Evolutionary conservation across 2,888 invertebrate genomes (phyloP), one percentile per base, ranked within the genome.

Genomic region (Tetanocera ferruginea): DNA sequence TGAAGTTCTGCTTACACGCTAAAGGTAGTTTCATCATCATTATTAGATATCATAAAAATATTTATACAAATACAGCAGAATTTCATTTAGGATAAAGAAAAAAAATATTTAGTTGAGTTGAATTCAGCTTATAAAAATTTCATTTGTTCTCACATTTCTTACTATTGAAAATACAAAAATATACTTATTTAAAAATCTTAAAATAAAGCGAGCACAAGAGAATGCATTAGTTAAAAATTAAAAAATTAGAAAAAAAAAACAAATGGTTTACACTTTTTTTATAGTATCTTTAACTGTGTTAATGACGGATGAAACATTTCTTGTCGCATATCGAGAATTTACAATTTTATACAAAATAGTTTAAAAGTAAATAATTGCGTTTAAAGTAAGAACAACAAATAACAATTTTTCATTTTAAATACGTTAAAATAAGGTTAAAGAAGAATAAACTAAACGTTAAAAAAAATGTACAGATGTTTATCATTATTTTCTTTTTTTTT

Each of bases 341-440:
- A 77, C 72, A 77, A 60, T 72, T 67, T 75, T 75, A 51, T 75
- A 52, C 37, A 71, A 70, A 81, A 67, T 34, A 78, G 43, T 69
- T 76, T 60, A 60, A 28, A 23, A 23, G 17, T 60, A 60, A n/a
- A 43, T 23, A 31, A 51, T 73, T 17, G 31, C 77, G 75, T 77
- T 76, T 78, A 62, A 28, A 67, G 49, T n/a, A 52, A 52, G 67
- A 75, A 67, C 49, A 67, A 79, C 76, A 71, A 79, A 52, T 71
- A 79, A 77, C 78, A 75, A 71, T 71, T 71, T 69, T 37, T 69
- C 25, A 51, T 73, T 70, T 55, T 11, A 2, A 43, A 43, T 14
- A 43, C 43, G 43, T 11, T 76, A 71, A 75, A 55, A 62, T 80
- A 62, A 66, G 19, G 73, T 55, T 70, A 77, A 80, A 78, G 64